Base-by-base conservation (phyloP, 2,888 invertebrate species). In the Epinotia brunnichana region DNA sequence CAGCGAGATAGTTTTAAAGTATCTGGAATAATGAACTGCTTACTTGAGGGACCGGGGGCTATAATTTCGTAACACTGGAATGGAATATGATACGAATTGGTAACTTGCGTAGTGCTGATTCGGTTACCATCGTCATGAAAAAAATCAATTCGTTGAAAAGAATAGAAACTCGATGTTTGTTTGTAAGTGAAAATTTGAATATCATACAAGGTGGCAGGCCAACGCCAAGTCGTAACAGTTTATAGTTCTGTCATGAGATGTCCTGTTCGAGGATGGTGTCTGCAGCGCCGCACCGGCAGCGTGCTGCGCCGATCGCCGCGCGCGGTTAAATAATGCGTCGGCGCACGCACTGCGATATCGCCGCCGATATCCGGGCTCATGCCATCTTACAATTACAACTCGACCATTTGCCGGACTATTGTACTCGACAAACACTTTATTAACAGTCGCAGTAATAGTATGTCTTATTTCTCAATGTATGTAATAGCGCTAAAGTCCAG, bases 321-420 rank as follows among this genome's bases (percentile, higher is more conserved):
- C 44, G 54, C 1, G 41, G 56, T 11, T 66, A 66, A n/a, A n/a
- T n/a, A n/a, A 66, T 66, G 66, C 66, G 66, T 41, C 66, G 10
- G 21, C 41, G 66, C 66, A 66, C 66, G 66, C 66, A 56, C 54
- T 24, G 35, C 35, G 54, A 41, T 41, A 19, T 24, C 56, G 41
- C 21, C 21, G 19, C 21, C n/a, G 24, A 54, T 54, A 51, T n/a
- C 62, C 44, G 44, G 4, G 44, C 15, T 44, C 44, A 15, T 44
- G 44, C 44, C 13, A 15, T 3, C 13, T 44, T 35, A 24, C 21
- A 39, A 2, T 9, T 39, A 44, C 44, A 44, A 15, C 15, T 44
- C 13, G 44, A 3, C 13, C 11, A 44, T 44, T 44, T 44, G 44
- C 44, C 15, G 15, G 44, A 13, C 44, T 44, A 44, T 44, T 44